A percentile compares a stretch with the other conserved stretches of the same genome.
These are phyloP conservation scores for Anguilla anguilla DNA, from an alignment of 2,797 vertebrate species.

Conservation along the genomic window DNA sequence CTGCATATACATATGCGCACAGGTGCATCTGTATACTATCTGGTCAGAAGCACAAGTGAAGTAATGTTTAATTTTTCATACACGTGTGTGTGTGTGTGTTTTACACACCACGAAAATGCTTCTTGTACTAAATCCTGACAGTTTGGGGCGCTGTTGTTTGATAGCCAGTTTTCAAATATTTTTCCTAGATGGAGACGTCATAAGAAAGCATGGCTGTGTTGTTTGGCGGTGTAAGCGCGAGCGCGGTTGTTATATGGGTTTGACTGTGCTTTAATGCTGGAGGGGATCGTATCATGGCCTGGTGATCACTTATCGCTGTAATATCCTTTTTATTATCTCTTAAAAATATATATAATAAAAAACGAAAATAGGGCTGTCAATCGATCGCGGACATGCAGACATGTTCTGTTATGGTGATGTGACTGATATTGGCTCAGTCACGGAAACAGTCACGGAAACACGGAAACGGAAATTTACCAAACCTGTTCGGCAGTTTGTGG, in stretches of 20 bases:
- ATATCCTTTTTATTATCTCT: no score
- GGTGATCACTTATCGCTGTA: background rate
- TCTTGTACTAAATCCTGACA: background rate
- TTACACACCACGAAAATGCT: background rate
- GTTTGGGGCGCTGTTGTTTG: slow-evolving; percentile 13
- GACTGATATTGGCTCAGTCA: background rate
- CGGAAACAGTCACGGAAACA: background rate
- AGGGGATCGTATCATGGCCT: background rate
- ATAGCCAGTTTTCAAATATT: background rate
- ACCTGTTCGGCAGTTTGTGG: background rate
- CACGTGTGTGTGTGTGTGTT: background rate
- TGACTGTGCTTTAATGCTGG: background rate
- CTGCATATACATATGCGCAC: background rate
- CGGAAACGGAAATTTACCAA: background rate
- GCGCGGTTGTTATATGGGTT: background rate
- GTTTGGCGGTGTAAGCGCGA: background rate
- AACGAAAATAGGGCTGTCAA: no score
- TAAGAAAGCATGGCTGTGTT: background rate
- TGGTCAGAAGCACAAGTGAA: background rate
- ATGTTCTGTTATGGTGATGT: no score
- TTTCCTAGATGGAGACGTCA: background rate
- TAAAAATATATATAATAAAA: no score
- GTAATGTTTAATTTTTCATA: background rate
- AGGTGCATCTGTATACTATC: background rate
- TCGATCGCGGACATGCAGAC: no score